A percentile compares a stretch with the other conserved stretches of the same genome.
Evolutionary conservation across 37 sponge, comb jelly and placozoan species (phyloP).

Genomic region (Geodia barretti): DNA sequence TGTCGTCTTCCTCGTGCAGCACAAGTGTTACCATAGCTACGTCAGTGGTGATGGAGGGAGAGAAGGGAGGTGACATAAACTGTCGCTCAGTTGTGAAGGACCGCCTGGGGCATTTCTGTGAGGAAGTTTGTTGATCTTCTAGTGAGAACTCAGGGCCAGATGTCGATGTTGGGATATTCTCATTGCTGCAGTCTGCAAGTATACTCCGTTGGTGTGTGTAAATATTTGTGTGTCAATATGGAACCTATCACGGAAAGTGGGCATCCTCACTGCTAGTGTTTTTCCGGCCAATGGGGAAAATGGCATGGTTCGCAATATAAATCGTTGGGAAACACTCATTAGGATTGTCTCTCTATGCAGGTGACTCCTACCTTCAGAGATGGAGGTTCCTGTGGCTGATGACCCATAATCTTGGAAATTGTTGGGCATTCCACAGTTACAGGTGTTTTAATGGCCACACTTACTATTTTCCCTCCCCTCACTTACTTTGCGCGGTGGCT

Average conservation of each 20-base stretch:
- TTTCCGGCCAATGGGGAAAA: no score
- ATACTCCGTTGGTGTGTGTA: slow-evolving; percentile 6
- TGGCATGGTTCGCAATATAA: no score
- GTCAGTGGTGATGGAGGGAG: slow-evolving; percentile 55
- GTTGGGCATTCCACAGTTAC: slow-evolving; percentile 74
- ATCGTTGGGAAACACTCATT: no score
- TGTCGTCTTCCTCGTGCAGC: neutral
- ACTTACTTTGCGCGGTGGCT: no score
- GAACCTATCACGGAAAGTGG: no score
- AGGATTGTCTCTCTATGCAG: no score
- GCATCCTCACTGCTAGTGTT: no score
- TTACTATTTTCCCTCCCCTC: no score
- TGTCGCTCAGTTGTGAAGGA: slow-evolving; percentile 32
- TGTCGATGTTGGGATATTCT: no score
- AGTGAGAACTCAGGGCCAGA: slow-evolving; percentile 7
- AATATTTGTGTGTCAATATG: neutral
- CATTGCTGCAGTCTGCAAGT: no score
- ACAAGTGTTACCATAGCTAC: slow-evolving; percentile 80
- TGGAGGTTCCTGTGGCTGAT: slow-evolving; percentile 89
- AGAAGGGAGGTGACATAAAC: slow-evolving; percentile 45
- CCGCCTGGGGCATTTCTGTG: slow-evolving; percentile 45
- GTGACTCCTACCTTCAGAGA: slow-evolving; percentile 87
- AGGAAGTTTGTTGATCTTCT: slow-evolving; percentile 50
- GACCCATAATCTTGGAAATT: slow-evolving; percentile 92
- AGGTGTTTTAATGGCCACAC: no score